Conservation (phyloP, 2,113 vertebrate genomes). For the Tauraco erythrolophus region DNA sequence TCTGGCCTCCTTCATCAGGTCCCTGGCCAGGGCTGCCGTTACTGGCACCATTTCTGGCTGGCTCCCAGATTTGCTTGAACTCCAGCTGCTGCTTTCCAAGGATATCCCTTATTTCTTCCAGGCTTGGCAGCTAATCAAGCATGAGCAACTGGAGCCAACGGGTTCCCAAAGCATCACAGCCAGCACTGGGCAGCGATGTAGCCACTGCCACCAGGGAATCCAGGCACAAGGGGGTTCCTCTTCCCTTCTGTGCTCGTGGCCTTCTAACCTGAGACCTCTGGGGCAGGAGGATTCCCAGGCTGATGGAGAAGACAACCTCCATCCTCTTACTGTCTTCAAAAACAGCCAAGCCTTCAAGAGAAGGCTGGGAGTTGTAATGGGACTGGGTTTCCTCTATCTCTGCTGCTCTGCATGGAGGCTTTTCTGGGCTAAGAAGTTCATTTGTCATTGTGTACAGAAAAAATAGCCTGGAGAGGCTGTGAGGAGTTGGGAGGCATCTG, state of each 20-base stretch:
- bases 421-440: conserved; percentile 9
- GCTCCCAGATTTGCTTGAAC: conserved; percentile 7
- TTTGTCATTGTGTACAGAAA: conserved; percentile 1
- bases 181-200: background rate
- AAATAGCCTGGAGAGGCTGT: background rate
- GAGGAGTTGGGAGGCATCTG: background rate
- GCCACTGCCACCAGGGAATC: background rate
- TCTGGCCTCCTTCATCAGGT: background rate
- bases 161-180: background rate
- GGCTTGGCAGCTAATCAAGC: background rate
- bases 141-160: background rate
- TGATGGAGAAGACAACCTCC: background rate
- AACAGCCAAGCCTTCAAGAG: background rate
- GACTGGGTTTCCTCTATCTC: background rate
- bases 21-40: background rate
- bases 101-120: background rate
- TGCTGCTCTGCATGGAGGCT: background rate
- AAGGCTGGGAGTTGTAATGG: background rate
- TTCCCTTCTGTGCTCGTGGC: background rate
- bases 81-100: conserved; percentile 22
- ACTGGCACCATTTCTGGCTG: background rate
- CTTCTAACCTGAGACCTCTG: background rate
- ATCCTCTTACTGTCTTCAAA: background rate
- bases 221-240: background rate
- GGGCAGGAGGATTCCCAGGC: background rate